phyloP scores from a whole-genome alignment of 2,797 vertebrate genomes.

The Darevskia mixta region DNA sequence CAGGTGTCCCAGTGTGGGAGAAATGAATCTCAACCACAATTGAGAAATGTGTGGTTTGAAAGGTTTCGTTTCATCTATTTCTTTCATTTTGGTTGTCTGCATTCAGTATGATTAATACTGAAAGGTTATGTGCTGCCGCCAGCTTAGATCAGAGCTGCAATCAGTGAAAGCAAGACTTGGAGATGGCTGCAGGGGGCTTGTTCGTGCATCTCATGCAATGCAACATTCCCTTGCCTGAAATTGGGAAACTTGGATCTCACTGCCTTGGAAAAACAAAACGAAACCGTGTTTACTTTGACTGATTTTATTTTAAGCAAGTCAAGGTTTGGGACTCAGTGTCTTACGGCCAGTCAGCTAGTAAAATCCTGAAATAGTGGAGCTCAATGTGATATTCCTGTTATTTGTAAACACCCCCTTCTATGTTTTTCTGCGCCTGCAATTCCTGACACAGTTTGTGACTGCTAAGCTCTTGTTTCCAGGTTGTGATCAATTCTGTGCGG shows the following conservation, averaged over 20 bases:
- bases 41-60: not conserved
- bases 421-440: conserved; percentile 15
- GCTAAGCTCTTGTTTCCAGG: conserved; percentile 68
- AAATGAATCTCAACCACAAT: not conserved
- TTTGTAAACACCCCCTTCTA: conserved; percentile 57
- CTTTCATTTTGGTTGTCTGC: not conserved
- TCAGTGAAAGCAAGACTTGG: conserved; percentile 34
- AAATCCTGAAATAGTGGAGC: not conserved
- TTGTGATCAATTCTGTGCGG: conserved; percentile 57
- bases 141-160: conserved; percentile 29
- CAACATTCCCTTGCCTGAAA: not conserved
- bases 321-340: rapidly evolving
- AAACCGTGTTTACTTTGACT: not conserved
- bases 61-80: not conserved
- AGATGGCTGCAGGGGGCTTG: conserved; percentile 3
- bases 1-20: conserved; percentile 1
- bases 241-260: conserved; percentile 16
- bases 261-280: not conserved
- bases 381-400: not conserved
- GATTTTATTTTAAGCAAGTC: conserved; percentile 5
- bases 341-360: not conserved
- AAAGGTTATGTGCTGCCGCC: conserved; percentile 6
- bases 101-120: not conserved
- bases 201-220: not conserved
- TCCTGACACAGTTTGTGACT: conserved; percentile 65